A percentile compares a stretch with the other conserved stretches of the same genome.
Evolutionary conservation across 2,113 vertebrate genomes (phyloP).

Genomic region (Polyodon spathula): DNA sequence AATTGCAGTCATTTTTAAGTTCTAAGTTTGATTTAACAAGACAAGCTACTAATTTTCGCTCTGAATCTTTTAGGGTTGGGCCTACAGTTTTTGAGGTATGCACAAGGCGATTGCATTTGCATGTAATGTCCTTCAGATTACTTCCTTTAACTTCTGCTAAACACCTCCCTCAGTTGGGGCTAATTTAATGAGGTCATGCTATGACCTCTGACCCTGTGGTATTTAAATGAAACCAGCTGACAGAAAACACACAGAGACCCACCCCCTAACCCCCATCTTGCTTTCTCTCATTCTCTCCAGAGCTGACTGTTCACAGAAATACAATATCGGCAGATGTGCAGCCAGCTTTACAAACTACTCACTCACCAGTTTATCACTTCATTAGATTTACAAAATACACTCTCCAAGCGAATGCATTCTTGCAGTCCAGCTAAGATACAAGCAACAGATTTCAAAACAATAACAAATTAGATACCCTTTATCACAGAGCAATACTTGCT

Average conservation of each 20-base stretch:
- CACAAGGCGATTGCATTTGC: conserved; percentile 95
- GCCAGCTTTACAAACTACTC: conserved; percentile 42
- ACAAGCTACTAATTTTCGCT: conserved; percentile 47
- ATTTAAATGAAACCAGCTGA: conserved; percentile 98
- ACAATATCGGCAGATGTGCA: conserved; percentile 63
- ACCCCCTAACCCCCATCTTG: conserved; percentile 6
- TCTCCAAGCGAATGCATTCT: conserved; percentile 38
- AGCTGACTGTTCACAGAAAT: conserved; percentile 49
- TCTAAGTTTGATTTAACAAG: conserved; percentile 33
- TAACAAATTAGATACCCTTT: conserved; percentile 28
- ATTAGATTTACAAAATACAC: conserved; percentile 47
- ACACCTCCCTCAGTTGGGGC: conserved; percentile 95
- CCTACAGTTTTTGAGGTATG: conserved; percentile 72
- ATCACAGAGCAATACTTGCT: conserved; percentile 24
- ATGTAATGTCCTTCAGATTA: conserved; percentile 99
- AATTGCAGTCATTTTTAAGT: conserved; percentile 53
- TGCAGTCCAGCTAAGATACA: conserved; percentile 50
- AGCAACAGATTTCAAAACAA: conserved; percentile 33
- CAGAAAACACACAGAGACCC: conserved; percentile 35
- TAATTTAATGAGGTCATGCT: conserved; percentile 99
- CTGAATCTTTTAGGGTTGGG: conserved; percentile 36
- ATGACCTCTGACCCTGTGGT: conserved; percentile 76
- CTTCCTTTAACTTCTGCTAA: conserved; percentile 98
- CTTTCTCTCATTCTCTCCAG: conserved; percentile 3
- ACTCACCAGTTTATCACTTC: conserved; percentile 43